phyloP scores from a whole-genome alignment of 92 coral and sea anemone genomes.

The Epizoanthus ramosus region DNA sequence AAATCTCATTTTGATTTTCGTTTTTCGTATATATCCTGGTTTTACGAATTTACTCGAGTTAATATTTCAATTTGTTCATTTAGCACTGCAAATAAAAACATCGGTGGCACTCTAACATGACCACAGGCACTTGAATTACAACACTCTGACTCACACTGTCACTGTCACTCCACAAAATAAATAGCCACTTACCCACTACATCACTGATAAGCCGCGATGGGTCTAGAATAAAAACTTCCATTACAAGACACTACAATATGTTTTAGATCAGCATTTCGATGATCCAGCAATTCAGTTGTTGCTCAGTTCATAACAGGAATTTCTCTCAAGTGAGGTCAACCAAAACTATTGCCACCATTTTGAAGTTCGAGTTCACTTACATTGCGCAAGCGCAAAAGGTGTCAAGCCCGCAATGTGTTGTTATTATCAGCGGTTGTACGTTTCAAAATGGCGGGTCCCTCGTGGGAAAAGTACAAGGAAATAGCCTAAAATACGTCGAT shows the following conservation, averaged over 20 bases:
- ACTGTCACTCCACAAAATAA: background rate
- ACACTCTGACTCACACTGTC: too few relatives aligned
- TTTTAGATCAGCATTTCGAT: background rate
- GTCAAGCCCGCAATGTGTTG: constrained; percentile 15
- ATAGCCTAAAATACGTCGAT: background rate
- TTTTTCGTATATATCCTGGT: too few relatives aligned
- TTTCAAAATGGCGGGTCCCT: background rate
- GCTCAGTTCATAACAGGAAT: background rate
- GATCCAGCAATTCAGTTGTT: background rate
- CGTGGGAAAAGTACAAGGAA: background rate
- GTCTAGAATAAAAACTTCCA: constrained; percentile 91
- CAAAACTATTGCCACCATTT: constrained; percentile 30
- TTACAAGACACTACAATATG: constrained; percentile 8
- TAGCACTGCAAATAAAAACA: background rate
- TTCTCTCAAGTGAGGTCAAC: constrained; percentile 5
- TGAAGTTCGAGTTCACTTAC: background rate
- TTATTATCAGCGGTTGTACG: constrained; percentile 21
- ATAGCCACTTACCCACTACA: constrained; percentile 70
- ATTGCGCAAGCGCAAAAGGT: background rate
- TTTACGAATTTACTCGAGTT: background rate
- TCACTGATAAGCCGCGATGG: constrained; percentile 84
- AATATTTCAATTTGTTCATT: background rate
- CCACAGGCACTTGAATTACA: background rate
- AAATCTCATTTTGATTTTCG: too few relatives aligned
- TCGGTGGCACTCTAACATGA: background rate